Evolutionary conservation across 2,113 vertebrate species (phyloP).

Genomic region (Eulemur rufifrons): DNA sequence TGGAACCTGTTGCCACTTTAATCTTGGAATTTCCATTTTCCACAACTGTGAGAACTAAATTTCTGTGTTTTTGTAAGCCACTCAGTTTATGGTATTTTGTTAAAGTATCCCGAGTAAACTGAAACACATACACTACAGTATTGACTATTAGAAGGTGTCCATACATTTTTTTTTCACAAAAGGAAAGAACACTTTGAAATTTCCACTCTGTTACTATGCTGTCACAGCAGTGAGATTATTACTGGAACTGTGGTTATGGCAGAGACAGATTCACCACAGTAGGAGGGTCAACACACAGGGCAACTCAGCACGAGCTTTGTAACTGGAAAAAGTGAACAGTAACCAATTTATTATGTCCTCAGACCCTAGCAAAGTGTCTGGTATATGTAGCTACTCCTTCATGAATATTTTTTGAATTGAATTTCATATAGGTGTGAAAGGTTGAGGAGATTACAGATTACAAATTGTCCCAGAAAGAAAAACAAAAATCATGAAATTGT

Average conservation of each 20-base stretch:
- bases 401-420: neutral
- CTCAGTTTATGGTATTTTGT: neutral
- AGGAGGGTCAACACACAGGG: neutral
- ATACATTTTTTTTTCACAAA: neutral
- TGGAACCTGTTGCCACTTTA: neutral
- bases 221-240: neutral
- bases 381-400: neutral
- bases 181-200: neutral
- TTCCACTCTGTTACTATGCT: neutral
- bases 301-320: fast-evolving
- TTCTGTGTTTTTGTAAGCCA: neutral
- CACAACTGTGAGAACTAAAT: neutral
- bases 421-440: conserved; percentile 11
- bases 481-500: neutral
- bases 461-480: neutral
- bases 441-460: neutral
- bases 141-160: neutral
- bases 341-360: neutral
- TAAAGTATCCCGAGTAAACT: neutral
- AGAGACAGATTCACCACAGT: neutral
- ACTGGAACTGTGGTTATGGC: neutral
- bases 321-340: neutral
- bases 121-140: neutral
- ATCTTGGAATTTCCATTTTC: neutral
- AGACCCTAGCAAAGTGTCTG: neutral